Base-by-base conservation (phyloP, 2,797 vertebrate species). In the Diglossa cyanea region DNA sequence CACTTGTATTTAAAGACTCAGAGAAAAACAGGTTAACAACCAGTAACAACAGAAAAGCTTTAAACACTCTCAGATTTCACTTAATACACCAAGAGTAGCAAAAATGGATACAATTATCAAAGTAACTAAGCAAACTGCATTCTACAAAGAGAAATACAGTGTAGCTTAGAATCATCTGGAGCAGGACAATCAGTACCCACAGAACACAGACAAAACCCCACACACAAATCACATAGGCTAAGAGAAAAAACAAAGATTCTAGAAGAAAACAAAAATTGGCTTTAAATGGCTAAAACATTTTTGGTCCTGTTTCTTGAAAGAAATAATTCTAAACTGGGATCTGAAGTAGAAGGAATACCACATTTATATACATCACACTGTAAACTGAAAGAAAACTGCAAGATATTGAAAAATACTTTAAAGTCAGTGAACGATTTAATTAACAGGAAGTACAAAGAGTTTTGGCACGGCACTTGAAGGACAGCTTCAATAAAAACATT, bases 381-480 rank as follows among this genome's bases (percentile, higher is more conserved):
- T 66, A 61, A 94, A 89, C 37, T 11, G 53, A 93, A 91, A 88
- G 26, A 84, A 81, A 89, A 81, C 12, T 6, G 40, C 42, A 75
- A 39, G 21, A 51, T 88, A 42, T 3, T 53, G 40, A 86, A 42
- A 91, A 85, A 75, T 4, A 77, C 47, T 93, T 91, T 45, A 82
- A 91, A 94, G 72, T 10, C 47, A 26, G 35, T 5, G 4, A 81
- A 26, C 14, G 35, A 51, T 86, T 92, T 81, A 87, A 93, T 90
- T 68, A 84, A 65, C 53, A 79, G 62, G 23, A 82, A 76, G 28
- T 50, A 91, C 62, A 93, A 83, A 81, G 24, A 68, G 17, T 65
- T 94, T 90, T 86, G 95, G 94, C 94, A 95, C 90, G n/a, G 74
- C 35, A 90, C 85, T 62, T 37, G 63, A 70, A 81, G 70, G 66